A percentile compares a stretch with the other conserved stretches of the same genome.
phyloP scores from a whole-genome alignment of 2,888 invertebrate genomes.

The Dilophus febrilis region DNA sequence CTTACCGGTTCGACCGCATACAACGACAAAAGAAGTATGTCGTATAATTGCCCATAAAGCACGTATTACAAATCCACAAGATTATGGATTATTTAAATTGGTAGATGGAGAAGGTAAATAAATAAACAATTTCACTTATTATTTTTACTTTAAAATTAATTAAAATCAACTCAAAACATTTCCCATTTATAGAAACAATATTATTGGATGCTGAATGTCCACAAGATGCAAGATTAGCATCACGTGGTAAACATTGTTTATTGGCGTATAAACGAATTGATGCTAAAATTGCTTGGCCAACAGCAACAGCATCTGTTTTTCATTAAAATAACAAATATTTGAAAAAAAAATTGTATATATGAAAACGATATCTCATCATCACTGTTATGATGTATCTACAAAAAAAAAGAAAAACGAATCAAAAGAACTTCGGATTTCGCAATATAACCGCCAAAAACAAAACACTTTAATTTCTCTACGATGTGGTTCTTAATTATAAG shows the following conservation, averaged over 20 bases:
- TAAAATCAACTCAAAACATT: slow-evolving; percentile 2
- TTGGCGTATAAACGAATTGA: slow-evolving; percentile 91
- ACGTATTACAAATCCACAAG: slow-evolving; percentile 89
- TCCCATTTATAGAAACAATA: slow-evolving; percentile 57
- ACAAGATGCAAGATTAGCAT: slow-evolving; percentile 61
- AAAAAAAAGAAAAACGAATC: no score
- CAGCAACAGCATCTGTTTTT: neutral
- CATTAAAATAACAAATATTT: no score
- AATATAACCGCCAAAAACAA: no score
- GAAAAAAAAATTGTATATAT: no score
- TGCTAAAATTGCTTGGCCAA: slow-evolving; percentile 93
- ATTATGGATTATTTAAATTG: slow-evolving; percentile 81
- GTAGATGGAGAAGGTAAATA: slow-evolving; percentile 72
- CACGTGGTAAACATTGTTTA: slow-evolving; percentile 67
- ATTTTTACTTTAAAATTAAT: no score
- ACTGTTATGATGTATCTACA: no score
- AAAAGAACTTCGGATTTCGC: no score
- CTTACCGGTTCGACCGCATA: slow-evolving; percentile 82
- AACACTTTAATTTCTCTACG: no score
- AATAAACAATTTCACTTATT: no score
- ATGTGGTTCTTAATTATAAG: no score
- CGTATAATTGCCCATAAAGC: slow-evolving; percentile 90
- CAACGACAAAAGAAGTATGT: slow-evolving; percentile 83
- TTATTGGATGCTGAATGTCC: slow-evolving; percentile 80
- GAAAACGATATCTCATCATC: no score